These are phyloP conservation scores for Danionella dracula DNA, from an alignment of 2,797 vertebrate genomes.

Conservation along the genomic window DNA sequence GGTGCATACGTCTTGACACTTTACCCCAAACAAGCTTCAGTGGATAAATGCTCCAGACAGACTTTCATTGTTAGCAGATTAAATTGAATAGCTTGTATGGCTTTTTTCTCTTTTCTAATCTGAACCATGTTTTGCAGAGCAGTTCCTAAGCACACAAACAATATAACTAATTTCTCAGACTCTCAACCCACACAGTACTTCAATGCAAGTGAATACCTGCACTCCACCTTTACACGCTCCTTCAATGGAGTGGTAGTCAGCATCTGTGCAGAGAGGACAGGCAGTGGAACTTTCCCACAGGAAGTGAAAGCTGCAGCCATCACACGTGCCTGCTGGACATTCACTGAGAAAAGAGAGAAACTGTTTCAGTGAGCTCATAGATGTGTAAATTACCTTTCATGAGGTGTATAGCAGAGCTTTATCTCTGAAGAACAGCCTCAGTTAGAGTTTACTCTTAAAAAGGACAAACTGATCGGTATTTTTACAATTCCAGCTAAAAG, in stretches of 20 bases:
- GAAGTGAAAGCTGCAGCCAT: slow-evolving; percentile 90
- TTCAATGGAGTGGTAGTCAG: slow-evolving; percentile 89
- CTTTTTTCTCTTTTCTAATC: background rate
- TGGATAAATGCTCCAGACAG: too few relatives aligned
- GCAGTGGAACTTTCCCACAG: slow-evolving; percentile 91
- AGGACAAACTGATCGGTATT: too few relatives aligned
- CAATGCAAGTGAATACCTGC: slow-evolving; percentile 69
- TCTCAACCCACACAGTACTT: too few relatives aligned
- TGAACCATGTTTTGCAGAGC: background rate
- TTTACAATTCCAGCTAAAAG: too few relatives aligned
- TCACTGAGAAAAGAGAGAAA: slow-evolving; percentile 59
- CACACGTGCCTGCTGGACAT: slow-evolving; percentile 91
- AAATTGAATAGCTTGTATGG: background rate
- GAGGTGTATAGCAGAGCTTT: too few relatives aligned
- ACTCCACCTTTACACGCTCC: slow-evolving; percentile 86
- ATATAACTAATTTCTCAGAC: background rate
- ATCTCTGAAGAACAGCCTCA: too few relatives aligned
- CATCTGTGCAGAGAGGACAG: slow-evolving; percentile 85
- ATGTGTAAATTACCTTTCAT: too few relatives aligned
- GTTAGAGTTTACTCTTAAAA: too few relatives aligned
- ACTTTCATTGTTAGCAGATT: background rate
- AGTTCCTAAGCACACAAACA: background rate
- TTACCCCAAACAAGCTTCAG: too few relatives aligned
- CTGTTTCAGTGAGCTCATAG: too few relatives aligned
- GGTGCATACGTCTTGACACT: too few relatives aligned